Base-by-base conservation (phyloP, 2,888 invertebrate genomes). In the Pediacus dermestoides region DNA sequence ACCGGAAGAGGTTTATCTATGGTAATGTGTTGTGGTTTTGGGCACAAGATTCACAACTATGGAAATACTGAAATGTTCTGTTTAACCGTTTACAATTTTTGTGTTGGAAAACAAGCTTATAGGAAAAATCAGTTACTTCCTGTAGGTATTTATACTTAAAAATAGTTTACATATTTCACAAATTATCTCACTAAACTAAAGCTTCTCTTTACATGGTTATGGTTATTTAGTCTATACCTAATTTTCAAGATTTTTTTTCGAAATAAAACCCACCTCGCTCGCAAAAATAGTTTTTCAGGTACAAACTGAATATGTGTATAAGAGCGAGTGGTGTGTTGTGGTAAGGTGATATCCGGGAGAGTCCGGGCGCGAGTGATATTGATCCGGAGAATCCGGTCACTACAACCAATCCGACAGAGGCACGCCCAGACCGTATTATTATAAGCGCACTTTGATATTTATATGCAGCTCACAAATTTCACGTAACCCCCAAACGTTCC, bases 311-410 rank as follows among this genome's bases (percentile, higher is more conserved):
- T 44, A 37, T 35, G 25, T 34, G 34, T 34, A 22, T 21, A 32
- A 33, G 37, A 33, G 42, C 32, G 43, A 37, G n/a, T 42, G 37
- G 40, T 39, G 42, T 53, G 51, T 48, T 48, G 53, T 47, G 53
- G 54, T 52, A 60, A 60, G 51, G 53, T 58, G 57, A 62, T 63
- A 61, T 63, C 64, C 60, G 64, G 63, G 62, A 57, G 51, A 63
- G 60, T 62, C 60, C 61, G 59, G 62, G 64, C 60, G 54, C 58
- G 40, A 32, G 56, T 66, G 67, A 66, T 66, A 67, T 66, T 64
- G 67, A 67, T 67, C 65, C 64, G 61, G 64, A 52, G 63, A 60
- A 65, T 66, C 65, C 66, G 65, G 66, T 63, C 62, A 57, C 50
- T 52, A 48, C 61, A 53, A 61, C 64, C 64, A 64, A 64, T 64